Evolutionary conservation across 2,797 vertebrate species (phyloP), one percentile per base, ranked within the genome.

Genomic region (Silurus lanzhouensis): DNA sequence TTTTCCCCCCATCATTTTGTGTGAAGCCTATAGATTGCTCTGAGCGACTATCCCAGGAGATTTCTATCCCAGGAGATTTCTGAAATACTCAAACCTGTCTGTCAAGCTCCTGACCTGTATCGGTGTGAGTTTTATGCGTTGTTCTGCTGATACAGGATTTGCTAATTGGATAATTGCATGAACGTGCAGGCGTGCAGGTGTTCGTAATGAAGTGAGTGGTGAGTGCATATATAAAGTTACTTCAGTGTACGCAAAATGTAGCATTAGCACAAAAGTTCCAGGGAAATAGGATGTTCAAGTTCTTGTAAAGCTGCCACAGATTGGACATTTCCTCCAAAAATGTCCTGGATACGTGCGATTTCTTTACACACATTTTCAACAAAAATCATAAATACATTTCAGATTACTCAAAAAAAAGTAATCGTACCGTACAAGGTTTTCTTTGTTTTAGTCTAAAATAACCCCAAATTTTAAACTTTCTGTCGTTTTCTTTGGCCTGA

Each of bases 231-330:
- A 57, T 2, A 15, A 55, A 57, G n/a, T 55, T 6, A 15, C 74
- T 22, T 46, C 7, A 75, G n/a, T 72, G 22, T 12, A 76, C n/a
- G 60, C 63, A 46, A 58, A 46, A 46, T 61, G 58, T 19, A 44
- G 58, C 31, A 44, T 79, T 4, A 20, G n/a, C 20, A 79, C 20
- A 46, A 31, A 9, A 25, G 17, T 52, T 74, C 12, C 12, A 74
- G 13, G 52, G 46, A 74, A 74, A 74, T 22, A 52, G 71, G 71
- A 74, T 72, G 70, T 72, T 72, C 48, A 38, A 77, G 75, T 60
- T 27, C 31, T 20, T 60, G 7, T 58, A 25, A 57, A 17, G 8
- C n/a, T 57, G 15, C 17, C 55, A n/a, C 25, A 58, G 52, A 46
- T 46, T 46, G 38, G 19, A 70, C 31, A 6, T 19, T 38, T 44